Evolutionary conservation across 2,888 invertebrate genomes (phyloP), one percentile per base, ranked within the genome.

Genomic region (Leptodirus hochenwartii): DNA sequence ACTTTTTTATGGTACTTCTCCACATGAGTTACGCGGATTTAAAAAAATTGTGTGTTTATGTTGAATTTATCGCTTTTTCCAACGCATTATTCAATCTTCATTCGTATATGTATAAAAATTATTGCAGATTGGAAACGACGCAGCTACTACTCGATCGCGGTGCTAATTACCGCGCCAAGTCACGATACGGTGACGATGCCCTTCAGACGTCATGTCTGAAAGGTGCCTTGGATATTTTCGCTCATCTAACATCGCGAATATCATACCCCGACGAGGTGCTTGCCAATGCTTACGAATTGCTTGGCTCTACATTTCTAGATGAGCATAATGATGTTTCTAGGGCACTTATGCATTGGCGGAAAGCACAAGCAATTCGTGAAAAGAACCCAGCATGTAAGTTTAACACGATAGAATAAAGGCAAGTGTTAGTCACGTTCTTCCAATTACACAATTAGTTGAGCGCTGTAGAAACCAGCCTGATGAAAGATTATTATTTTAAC

Each of bases 251-350:
- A 42, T 58, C 61, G 29, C 61, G 61, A 40, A 62, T 69, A 38
- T 48, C 51, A 27, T 85, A 80, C 54, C 44, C 64, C 14, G 57
- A 66, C 3, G 71, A 71, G 47, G 66, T 77, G 41, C 54, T 78
- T 30, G 84, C 87, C 1, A 80, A 88, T 58, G 84, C 87, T 5
- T 72, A 80, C 51, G 90, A 91, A 56, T 59, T 91, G 42, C 73
- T 90, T 50, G 88, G 81, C 2, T 70, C 85, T 12, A 85, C 88
- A 32, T 84, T 76, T 57, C 62, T 90, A 29, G 87, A 90, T 54
- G 87, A 87, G 54, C 75, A 78, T 53, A 76, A 78, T 55, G 81
- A 85, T 54, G 66, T 69, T 6, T 54, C 61, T 36, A 66, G 66
- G 20, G 76, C 82, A 33, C 56, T 82, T 33, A 58, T 64, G 34